Base-by-base conservation (phyloP, 2,797 vertebrate genomes). In the Acanthurus lineatus region DNA sequence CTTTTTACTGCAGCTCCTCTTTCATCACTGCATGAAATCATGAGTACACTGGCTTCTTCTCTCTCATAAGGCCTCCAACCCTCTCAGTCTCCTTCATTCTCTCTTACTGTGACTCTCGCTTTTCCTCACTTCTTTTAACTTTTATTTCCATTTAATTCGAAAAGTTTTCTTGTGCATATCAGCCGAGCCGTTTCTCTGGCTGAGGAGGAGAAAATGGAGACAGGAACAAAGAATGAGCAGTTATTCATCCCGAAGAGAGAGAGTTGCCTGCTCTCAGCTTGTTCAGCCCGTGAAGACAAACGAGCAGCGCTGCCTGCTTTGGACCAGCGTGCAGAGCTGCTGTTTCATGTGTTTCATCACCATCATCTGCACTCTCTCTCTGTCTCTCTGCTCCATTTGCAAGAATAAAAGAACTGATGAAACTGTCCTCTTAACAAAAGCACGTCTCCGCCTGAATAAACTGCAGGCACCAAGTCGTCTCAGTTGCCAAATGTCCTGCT, bases 241-340 rank as follows among this genome's bases (percentile, higher is more conserved):
- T 4, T 44, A 32, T 42, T 42, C 63, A 59, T 64, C 78, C 62
- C 71, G 73, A 58, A 79, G 69, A 79, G 17, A 83, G 49, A 74
- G 42, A 42, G 42, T 64, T 48, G 52, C 69, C 69, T 73, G 54
- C 74, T 17, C 81, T 76, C 57, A 62, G 73, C 64, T 25, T 7
- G n/a, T 70, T 80, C 63, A 53, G 49, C 70, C 77, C 58, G 69
- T 73, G 15, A 44, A 64, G 62, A 76, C 44, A 78, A 83, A 86
- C 66, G 76, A 67, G 70, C 77, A 65, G 71, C 86, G 86, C 92
- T 94, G 79, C 93, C 94, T 94, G 93, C 94, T 94, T 94, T 92
- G 93, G 94, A 90, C 75, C 65, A 78, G 56, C 19, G 68, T 3
- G 38, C 73, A 14, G 28, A n/a, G 64, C 72, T 69, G 48, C 20